These are phyloP conservation scores for Balanococcus diminutus DNA, from an alignment of 2,888 invertebrate genomes.

Conservation along the genomic window DNA sequence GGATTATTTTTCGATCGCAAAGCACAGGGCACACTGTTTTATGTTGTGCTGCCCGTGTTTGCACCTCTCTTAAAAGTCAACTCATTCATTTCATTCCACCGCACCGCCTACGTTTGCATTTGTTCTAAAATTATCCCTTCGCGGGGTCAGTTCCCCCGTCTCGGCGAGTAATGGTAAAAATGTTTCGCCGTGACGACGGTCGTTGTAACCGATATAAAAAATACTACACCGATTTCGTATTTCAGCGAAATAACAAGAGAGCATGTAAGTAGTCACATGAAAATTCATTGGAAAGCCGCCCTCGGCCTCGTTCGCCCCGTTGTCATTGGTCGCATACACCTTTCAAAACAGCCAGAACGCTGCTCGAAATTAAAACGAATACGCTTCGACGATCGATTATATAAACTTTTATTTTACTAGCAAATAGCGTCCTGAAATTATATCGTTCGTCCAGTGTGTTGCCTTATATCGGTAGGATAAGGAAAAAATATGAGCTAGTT, in stretches of 20 bases:
- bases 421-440: too few species aligned
- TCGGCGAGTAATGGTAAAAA: background rate
- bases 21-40: background rate
- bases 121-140: background rate
- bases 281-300: background rate
- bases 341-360: background rate
- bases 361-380: background rate
- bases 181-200: background rate
- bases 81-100: background rate
- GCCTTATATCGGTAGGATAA: too few species aligned
- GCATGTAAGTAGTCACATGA: background rate
- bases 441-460: too few species aligned
- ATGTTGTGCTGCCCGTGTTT: background rate
- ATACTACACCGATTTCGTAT: background rate
- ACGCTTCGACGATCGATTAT: background rate
- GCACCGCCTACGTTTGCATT: background rate
- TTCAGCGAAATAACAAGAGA: background rate
- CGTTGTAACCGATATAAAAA: background rate
- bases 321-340: background rate
- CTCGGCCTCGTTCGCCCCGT: background rate
- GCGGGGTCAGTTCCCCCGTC: background rate
- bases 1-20: background rate
- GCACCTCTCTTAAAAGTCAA: background rate
- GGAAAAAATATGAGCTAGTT: too few species aligned
- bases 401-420: background rate